phyloP scores from a whole-genome alignment of 30 jellyfish, hydroid and myxozoan species.

The Aurelia sp. region DNA sequence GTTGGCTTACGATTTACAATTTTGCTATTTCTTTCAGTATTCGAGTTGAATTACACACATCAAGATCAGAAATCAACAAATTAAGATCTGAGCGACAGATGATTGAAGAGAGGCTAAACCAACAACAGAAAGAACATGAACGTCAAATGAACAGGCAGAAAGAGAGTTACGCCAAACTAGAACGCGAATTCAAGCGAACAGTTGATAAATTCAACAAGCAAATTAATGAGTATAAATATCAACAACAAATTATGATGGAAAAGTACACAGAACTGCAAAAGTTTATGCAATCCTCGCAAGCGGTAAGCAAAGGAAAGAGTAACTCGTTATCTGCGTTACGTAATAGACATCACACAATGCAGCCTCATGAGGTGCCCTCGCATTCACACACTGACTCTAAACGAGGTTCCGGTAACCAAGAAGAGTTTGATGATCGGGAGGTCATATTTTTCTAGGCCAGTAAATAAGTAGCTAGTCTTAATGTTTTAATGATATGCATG shows the following conservation, averaged over 20 bases:
- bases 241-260: slow-evolving; percentile 38
- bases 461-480: too few relatives aligned
- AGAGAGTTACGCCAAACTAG: slow-evolving; percentile 70
- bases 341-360: slow-evolving; percentile 40
- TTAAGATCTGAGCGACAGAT: slow-evolving; percentile 71
- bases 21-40: slow-evolving; percentile 39
- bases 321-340: slow-evolving; percentile 48
- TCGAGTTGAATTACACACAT: slow-evolving; percentile 83
- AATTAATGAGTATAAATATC: slow-evolving; percentile 39
- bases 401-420: slow-evolving; percentile 27
- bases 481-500: too few relatives aligned
- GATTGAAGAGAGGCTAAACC: slow-evolving; percentile 70
- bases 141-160: slow-evolving; percentile 65
- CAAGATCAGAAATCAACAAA: slow-evolving; percentile 63
- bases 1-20: neutral
- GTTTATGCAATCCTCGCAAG: slow-evolving; percentile 2
- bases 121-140: slow-evolving; percentile 83
- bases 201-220: slow-evolving; percentile 70
- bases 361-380: slow-evolving; percentile 17
- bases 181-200: slow-evolving; percentile 82
- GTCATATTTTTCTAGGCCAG: slow-evolving; percentile 61
- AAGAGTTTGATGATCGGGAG: slow-evolving; percentile 30
- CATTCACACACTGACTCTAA: slow-evolving; percentile 15
- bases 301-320: slow-evolving; percentile 11
- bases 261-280: slow-evolving; percentile 39